These are phyloP conservation scores for Pammene aurita DNA, from an alignment of 2,888 invertebrate species.

Conservation along the genomic window DNA sequence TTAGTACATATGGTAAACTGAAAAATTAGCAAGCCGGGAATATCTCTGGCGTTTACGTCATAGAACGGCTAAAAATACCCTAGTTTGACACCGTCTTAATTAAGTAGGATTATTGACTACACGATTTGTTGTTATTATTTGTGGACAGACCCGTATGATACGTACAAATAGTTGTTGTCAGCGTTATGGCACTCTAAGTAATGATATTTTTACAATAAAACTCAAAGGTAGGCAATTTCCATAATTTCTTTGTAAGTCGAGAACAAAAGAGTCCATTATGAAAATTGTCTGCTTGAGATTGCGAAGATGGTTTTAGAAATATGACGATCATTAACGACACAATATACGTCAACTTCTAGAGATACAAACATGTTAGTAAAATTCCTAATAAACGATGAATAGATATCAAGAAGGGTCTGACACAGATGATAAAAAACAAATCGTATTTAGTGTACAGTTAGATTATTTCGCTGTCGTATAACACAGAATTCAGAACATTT, in stretches of 20 bases:
- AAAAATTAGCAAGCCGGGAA: background rate
- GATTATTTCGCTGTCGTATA: constrained; percentile 5
- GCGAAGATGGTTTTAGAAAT: background rate
- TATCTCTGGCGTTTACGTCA: constrained; percentile 8
- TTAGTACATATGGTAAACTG: background rate
- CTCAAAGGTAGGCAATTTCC: background rate
- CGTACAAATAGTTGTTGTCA: background rate
- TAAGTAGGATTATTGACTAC: constrained; percentile 46
- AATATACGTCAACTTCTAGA: no score
- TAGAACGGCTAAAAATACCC: constrained; percentile 52
- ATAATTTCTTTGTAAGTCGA: background rate
- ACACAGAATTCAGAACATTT: constrained; percentile 18
- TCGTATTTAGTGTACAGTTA: constrained; percentile 19
- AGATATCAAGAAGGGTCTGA: background rate
- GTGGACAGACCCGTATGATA: background rate
- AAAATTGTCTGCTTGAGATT: background rate
- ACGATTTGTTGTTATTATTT: constrained; percentile 24
- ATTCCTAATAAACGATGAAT: background rate
- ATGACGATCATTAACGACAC: no score
- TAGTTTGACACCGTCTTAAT: constrained; percentile 68
- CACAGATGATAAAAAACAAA: constrained; percentile 24
- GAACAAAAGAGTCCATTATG: background rate
- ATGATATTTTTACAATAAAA: background rate
- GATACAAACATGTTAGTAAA: no score
- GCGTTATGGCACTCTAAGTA: constrained; percentile 1